Evolutionary conservation across 2,113 vertebrate genomes (phyloP), one percentile per base, ranked within the genome.

Genomic region (Columba janthina): DNA sequence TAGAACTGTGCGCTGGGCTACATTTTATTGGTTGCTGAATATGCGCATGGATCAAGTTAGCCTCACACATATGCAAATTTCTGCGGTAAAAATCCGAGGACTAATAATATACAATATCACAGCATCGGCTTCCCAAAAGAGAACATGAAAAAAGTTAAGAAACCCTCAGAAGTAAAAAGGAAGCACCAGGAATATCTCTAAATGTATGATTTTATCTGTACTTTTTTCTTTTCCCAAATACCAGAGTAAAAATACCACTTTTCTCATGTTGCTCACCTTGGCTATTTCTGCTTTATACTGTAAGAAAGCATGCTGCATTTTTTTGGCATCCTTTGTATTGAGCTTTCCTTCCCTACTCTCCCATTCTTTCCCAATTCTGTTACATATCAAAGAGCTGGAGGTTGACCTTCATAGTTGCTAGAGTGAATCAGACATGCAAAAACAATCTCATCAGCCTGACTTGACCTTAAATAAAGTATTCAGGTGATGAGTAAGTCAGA

Each of bases 391-490:
- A 78, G 61, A 62, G 58, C 44, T 87, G 84, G 71, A 92, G 51
- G 38, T 56, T 93, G 76, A 78, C 54, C 65, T 96, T 90, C 80
- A 44, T 36, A 87, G 57, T 8, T 95, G 32, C 58, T 56, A 32
- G 65, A 84, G 20, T 96, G 96, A 97, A 84, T 97, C 96, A 97
- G 96, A 93, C 64, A 86, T 82, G 79, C 71, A 94, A 79, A 94
- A 80, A 29, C 67, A 88, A 80, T 69, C 82, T 44, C n/a, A 85
- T 95, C 58, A 58, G 72, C 92, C 85, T 90, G 85, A 88, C 77
- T 60, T 96, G 96, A 97, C 92, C 90, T 69, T 82, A 89, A 46
- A 70, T 34, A 78, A 95, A 66, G 72, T 66, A 66, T 87, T 86
- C 80, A 90, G 84, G 64, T 82, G 78, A 91, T 95, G 94, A 95